Evolutionary conservation across 2,888 invertebrate species (phyloP).

Genomic region (Orthosia incerta): DNA sequence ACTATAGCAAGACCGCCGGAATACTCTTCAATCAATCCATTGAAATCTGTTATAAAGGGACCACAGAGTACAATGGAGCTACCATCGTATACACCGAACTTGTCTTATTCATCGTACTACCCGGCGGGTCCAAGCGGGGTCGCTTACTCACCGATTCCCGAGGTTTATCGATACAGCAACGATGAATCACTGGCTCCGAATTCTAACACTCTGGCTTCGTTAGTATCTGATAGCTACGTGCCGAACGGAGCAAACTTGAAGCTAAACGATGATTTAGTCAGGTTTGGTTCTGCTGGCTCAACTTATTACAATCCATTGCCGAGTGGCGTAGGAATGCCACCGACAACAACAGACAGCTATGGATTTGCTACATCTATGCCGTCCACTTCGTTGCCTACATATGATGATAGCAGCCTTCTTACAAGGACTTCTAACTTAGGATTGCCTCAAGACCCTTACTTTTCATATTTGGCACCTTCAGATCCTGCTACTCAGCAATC

Average conservation of each 20-base stretch:
- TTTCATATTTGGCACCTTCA: conserved; percentile 79
- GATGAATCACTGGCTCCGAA: conserved; percentile 87
- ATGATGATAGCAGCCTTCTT: conserved; percentile 81
- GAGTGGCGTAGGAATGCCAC: conserved; percentile 79
- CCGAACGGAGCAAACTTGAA: conserved; percentile 86
- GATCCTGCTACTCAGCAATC: conserved; percentile 77
- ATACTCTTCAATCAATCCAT: conserved; percentile 78
- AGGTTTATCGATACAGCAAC: conserved; percentile 85
- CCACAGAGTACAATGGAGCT: conserved; percentile 82
- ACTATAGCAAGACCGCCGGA: conserved; percentile 81
- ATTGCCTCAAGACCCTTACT: conserved; percentile 82
- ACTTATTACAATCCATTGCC: conserved; percentile 82
- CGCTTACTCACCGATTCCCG: conserved; percentile 87
- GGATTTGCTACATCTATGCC: conserved; percentile 77
- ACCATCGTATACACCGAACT: conserved; percentile 86
- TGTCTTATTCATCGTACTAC: conserved; percentile 86
- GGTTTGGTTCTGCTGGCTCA: conserved; percentile 76
- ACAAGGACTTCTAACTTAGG: conserved; percentile 75
- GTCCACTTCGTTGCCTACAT: conserved; percentile 77
- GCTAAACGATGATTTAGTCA: conserved; percentile 82
- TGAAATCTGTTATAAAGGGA: conserved; percentile 84
- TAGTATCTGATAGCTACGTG: conserved; percentile 84
- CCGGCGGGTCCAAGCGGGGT: conserved; percentile 78
- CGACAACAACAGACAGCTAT: conserved; percentile 79
- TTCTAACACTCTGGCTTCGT: conserved; percentile 77